Percentiles rank a stretch among this genome's conserved stretches.
Evolutionary conservation across 2,797 vertebrate genomes (phyloP).

Genomic region (Nannoperca obscura): DNA sequence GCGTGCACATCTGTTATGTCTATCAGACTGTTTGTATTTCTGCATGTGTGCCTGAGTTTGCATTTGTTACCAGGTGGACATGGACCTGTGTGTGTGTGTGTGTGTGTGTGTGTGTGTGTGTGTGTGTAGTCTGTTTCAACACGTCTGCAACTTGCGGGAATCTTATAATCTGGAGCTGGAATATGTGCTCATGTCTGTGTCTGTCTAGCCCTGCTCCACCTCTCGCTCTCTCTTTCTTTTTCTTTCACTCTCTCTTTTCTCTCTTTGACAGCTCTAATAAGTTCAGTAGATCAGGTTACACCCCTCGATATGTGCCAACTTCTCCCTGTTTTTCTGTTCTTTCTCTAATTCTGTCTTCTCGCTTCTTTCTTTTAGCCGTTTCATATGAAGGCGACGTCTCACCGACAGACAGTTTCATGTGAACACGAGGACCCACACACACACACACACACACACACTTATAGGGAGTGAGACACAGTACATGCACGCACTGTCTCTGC

Average conservation of each 20-base stretch:
- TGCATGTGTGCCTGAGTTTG: conserved; percentile 78
- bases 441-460: conserved; percentile 43
- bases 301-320: conserved; percentile 74
- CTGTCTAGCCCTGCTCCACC: conserved; percentile 80
- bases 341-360: conserved; percentile 66
- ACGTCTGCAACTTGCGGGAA: conserved; percentile 86
- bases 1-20: conserved; percentile 81
- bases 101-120: conserved; percentile 27
- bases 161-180: conserved; percentile 87
- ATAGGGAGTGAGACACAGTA: conserved; percentile 60
- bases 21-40: conserved; percentile 80
- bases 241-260: conserved; percentile 59
- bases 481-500: conserved; percentile 75
- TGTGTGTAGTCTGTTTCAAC: conserved; percentile 82
- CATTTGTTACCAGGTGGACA: conserved; percentile 76
- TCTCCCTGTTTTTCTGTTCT: conserved; percentile 73
- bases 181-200: conserved; percentile 86
- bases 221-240: conserved; percentile 46
- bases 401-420: conserved; percentile 73
- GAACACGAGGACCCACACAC: conserved; percentile 56
- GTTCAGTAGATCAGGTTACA: conserved; percentile 84
- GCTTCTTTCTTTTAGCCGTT: conserved; percentile 63
- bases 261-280: conserved; percentile 85
- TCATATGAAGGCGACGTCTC: conserved; percentile 65
- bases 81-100: conserved; percentile 64